These are phyloP conservation scores for Pocota personata DNA, from an alignment of 2,888 invertebrate species.

Conservation along the genomic window DNA sequence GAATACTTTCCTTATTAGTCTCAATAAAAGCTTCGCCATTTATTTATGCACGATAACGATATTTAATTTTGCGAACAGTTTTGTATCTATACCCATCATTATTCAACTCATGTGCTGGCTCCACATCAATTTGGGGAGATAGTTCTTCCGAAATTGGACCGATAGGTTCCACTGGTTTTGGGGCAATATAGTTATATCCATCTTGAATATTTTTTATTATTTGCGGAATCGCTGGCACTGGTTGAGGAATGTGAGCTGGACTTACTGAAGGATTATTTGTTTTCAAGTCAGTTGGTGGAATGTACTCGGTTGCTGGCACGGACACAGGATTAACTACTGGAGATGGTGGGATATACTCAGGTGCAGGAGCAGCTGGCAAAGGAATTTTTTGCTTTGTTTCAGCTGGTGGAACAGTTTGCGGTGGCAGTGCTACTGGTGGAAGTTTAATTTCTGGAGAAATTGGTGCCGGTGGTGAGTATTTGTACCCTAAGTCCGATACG, in stretches of 20 bases:
- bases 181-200: background rate
- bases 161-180: background rate
- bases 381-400: background rate
- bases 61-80: background rate
- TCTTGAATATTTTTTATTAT: background rate
- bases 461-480: background rate
- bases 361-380: background rate
- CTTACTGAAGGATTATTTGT: background rate
- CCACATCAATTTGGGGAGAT: background rate
- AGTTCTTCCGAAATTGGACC: background rate
- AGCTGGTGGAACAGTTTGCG: background rate
- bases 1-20: background rate
- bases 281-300: background rate
- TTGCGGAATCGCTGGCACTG: background rate
- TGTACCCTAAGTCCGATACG: slow-evolving; percentile 6
- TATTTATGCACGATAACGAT: slow-evolving; percentile 3
- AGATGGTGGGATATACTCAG: background rate
- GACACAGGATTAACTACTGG: background rate
- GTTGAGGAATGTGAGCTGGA: background rate
- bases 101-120: slow-evolving; percentile 5
- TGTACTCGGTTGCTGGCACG: background rate
- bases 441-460: background rate
- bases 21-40: background rate
- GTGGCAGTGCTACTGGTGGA: background rate
- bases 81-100: slow-evolving; percentile 6